Base-by-base conservation (phyloP, 2,113 vertebrate species). In the Catharus bicknelli region DNA sequence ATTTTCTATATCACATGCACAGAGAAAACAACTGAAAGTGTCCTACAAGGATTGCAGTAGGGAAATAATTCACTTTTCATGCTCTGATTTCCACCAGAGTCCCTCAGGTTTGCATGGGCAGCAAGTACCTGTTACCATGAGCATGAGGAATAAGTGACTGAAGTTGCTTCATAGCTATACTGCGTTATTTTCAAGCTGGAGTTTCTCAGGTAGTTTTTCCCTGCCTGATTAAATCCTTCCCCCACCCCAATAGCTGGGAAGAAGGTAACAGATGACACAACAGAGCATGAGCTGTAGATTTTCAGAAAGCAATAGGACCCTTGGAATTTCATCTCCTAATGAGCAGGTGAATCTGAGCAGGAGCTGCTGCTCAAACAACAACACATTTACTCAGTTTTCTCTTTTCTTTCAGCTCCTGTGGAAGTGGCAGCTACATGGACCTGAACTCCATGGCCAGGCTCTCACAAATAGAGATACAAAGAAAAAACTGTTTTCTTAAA, bases 11-110 rank as follows among this genome's bases (percentile, higher is more conserved):
- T 74, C 68, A 67, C 59, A 51, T 11, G 34, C 38, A 74, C 36
- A 83, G 73, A 81, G 40, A 86, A 91, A 96, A 92, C 63, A 88
- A 86, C 18, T 17, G 11, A 81, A 86, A 93, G 75, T 7, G 9
- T 90, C 83, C 75, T 57, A 57, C n/a, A 59, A 86, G n/a, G 23
- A 53, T 47, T 55, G 53, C 21, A n/a, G 22, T 38, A 25, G 25
- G 66, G 79, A 93, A 87, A 72, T 16, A 61, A 70, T 42, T 54
- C 7, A 14, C 36, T 90, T 80, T 59, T 38, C 20, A 30, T 59
- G 40, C 16, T 75, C 27, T 20, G 13, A 7, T 61, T 85, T 91
- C 25, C 17, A 77, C 9, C 59, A 79, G 15, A 6, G 17, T n/a
- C 81, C 22, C 36, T 66, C 32, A 42, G 34, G 36, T 66, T n/a